A percentile compares a stretch with the other conserved stretches of the same genome.
Conservation (phyloP, 2,797 vertebrate species). For the Lophotriccus pileatus region DNA sequence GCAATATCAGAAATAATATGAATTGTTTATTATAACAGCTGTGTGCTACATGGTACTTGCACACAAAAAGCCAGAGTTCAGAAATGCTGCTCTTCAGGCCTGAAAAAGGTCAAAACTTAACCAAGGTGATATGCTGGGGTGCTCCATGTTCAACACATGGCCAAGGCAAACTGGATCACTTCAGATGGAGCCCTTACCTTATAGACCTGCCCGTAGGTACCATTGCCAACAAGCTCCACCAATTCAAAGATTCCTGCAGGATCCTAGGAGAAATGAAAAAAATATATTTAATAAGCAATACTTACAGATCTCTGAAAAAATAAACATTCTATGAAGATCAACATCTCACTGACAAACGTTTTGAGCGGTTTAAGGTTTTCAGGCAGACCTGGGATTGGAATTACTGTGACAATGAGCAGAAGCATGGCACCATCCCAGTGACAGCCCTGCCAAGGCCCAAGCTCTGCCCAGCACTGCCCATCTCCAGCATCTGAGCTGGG, state of each 20-base stretch:
- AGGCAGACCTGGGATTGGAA: not conserved
- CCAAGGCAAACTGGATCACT: not conserved
- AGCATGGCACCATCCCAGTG: accelerated
- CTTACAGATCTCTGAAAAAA: not conserved
- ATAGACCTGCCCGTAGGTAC: slow-evolving; percentile 93
- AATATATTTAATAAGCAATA: not conserved
- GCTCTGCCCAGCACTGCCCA: not conserved
- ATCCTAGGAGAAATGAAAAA: slow-evolving; percentile 77
- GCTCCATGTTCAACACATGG: not conserved
- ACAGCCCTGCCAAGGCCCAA: not conserved
- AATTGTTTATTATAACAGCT: not conserved
- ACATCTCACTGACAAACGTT: not conserved
- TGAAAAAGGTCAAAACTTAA: not conserved
- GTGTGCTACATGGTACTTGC: not conserved
- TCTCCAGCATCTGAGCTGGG: not conserved
- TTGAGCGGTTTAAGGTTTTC: not conserved
- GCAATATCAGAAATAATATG: not conserved
- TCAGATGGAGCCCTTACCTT: slow-evolving; percentile 79
- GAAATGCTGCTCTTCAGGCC: not conserved
- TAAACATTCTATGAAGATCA: not conserved
- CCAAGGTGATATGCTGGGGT: not conserved
- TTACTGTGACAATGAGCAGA: not conserved
- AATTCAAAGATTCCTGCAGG: slow-evolving; percentile 94
- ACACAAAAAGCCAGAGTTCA: not conserved
- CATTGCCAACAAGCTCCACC: slow-evolving; percentile 94